These are phyloP conservation scores for Ectropis crepuscularia DNA, from an alignment of 2,888 invertebrate genomes.

Conservation along the genomic window DNA sequence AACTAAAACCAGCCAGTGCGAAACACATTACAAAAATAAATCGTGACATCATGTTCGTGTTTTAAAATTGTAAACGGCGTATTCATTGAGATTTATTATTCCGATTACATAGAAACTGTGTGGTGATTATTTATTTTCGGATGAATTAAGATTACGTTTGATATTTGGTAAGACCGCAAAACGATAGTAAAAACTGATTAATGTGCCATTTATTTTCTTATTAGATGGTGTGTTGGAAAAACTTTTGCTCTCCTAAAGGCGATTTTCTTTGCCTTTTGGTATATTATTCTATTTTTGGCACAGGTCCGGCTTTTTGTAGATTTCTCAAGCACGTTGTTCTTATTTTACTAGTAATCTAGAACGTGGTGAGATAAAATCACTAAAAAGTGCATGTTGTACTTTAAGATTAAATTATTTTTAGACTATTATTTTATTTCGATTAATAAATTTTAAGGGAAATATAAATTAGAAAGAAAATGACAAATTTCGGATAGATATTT, in stretches of 20 bases:
- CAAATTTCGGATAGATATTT: too few species aligned
- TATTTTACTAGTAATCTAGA: too few species aligned
- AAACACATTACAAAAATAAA: constrained; percentile 29
- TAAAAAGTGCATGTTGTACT: too few species aligned
- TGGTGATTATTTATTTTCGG: constrained; percentile 54
- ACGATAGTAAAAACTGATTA: constrained; percentile 28
- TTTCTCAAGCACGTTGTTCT: too few species aligned
- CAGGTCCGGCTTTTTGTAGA: too few species aligned
- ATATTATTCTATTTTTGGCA: background rate
- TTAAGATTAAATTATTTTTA: too few species aligned
- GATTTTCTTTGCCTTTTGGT: background rate
- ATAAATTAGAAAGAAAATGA: too few species aligned
- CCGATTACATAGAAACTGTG: constrained; percentile 50
- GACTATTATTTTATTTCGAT: too few species aligned
- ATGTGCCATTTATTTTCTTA: constrained; percentile 23
- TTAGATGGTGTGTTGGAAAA: constrained; percentile 18
- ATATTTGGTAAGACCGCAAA: constrained; percentile 50
- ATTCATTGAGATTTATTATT: constrained; percentile 50
- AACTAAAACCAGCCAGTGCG: constrained; percentile 39
- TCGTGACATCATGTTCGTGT: constrained; percentile 47
- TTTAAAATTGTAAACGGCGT: constrained; percentile 41
- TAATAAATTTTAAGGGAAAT: too few species aligned
- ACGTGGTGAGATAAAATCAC: too few species aligned
- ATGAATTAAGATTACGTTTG: constrained; percentile 47
- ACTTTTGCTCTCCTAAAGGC: constrained; percentile 9